phyloP scores from a whole-genome alignment of 2,797 vertebrate species.

The Pygocentrus nattereri region DNA sequence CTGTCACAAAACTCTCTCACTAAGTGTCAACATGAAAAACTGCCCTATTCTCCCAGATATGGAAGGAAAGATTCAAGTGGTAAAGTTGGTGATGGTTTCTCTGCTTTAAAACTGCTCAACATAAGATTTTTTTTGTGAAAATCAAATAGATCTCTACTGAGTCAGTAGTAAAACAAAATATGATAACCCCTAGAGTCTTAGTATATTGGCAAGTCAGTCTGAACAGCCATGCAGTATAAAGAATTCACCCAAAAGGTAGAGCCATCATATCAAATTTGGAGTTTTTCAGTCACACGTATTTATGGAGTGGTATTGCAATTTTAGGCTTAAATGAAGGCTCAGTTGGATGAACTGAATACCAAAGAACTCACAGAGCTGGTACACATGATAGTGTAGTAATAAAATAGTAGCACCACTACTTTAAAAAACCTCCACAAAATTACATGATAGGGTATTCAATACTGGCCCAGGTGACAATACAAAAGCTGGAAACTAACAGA shows the following conservation, averaged over 20 bases:
- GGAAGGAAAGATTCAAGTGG: too few species aligned
- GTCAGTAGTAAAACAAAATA: not conserved
- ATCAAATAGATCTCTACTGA: too few species aligned
- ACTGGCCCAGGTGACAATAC: not conserved
- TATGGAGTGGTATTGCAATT: not conserved
- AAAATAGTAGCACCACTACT: not conserved
- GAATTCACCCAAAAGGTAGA: not conserved
- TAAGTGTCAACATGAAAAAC: constrained; percentile 40
- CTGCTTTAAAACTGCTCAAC: too few species aligned
- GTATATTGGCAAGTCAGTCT: not conserved
- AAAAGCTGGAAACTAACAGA: not conserved
- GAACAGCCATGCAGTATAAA: not conserved
- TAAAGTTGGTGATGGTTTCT: too few species aligned
- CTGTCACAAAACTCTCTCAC: constrained; percentile 35
- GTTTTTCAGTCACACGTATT: not conserved
- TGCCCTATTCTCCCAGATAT: not conserved
- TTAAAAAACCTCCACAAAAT: not conserved
- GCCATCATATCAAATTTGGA: not conserved
- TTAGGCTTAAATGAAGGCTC: not conserved
- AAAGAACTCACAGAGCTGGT: not conserved
- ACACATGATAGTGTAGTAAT: not conserved
- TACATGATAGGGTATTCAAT: not conserved
- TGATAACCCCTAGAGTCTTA: not conserved
- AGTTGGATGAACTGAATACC: not conserved
- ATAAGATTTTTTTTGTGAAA: too few species aligned